Evolutionary conservation across 2,113 vertebrate species (phyloP), one percentile per base, ranked within the genome.

Genomic region (Atlantisia rogersi): DNA sequence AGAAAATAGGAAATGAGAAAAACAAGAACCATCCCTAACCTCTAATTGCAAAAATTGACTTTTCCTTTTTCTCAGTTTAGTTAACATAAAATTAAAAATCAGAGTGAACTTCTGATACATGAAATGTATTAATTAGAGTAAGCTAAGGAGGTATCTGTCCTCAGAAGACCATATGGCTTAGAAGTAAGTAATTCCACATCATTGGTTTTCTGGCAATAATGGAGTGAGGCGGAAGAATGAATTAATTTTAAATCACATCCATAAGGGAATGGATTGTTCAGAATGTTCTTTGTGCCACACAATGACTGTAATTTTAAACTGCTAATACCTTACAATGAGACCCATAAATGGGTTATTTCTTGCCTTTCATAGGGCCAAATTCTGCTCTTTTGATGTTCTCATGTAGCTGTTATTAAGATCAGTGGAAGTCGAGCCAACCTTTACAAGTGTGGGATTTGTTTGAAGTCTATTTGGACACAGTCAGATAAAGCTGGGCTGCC

Each of bases 101-200:
- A 64, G 68, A 88, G 39, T 50, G 58, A 94, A 85, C 7, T 79
- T 94, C 65, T 92, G 77, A 84, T 55, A 89, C 7, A 80, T 42
- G 20, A 87, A 94, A 95, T 91, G 81, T 91, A 96, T 96, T 96
- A 96, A 95, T 96, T 94, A 96, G 74, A 84, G 62, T 65, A 84
- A 87, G 83, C 83, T 95, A 84, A 94, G 76, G 86, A 96, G 86
- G 74, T 95, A 73, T 95, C 88, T 87, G 88, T 93, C 81, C 95
- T 94, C 94, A 91, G 78, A 97, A 96, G 96, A 96, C 96, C 94
- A 96, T 92, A 97, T 96, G 96, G 95, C 95, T 94, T 89, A 96
- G 88, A 82, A 96, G 53, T 88, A 95, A 95, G 96, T 96, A 97
- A 97, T 97, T 97, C 96, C 96, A 96, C 96, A 95, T 97, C 96